Evolutionary conservation across 2,797 vertebrate species (phyloP).

Genomic region (Crax fasciolata): DNA sequence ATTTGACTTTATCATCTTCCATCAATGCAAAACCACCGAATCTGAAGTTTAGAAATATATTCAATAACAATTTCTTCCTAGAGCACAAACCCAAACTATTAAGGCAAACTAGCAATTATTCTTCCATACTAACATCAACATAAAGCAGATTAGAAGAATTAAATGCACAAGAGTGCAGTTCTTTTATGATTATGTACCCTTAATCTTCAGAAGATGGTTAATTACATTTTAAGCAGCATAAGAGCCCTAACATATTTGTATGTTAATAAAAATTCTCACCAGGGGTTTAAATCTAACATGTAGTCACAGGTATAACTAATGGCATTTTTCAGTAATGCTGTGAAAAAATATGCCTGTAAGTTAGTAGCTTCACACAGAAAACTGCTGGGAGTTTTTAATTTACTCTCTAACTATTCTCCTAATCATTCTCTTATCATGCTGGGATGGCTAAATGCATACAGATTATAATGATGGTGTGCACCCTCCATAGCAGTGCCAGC

Average conservation of each 20-base stretch:
- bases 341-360: constrained; percentile 61
- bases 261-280: constrained; percentile 79
- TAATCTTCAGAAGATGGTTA: constrained; percentile 78
- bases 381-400: constrained; percentile 78
- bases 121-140: constrained; percentile 57
- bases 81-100: constrained; percentile 46
- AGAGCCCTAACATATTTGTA: constrained; percentile 73
- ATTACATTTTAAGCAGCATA: constrained; percentile 77
- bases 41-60: constrained; percentile 36
- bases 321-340: constrained; percentile 54
- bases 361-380: constrained; percentile 61
- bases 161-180: constrained; percentile 62
- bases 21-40: not conserved
- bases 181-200: constrained; percentile 69
- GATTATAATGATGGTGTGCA: constrained; percentile 51
- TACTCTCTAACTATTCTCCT: constrained; percentile 68
- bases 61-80: not conserved
- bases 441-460: constrained; percentile 64
- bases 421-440: constrained; percentile 69
- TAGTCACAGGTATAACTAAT: constrained; percentile 74
- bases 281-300: constrained; percentile 73
- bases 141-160: constrained; percentile 70
- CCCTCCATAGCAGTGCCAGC: constrained; percentile 40
- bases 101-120: constrained; percentile 49
- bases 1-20: not conserved